Base-by-base conservation (phyloP, 37 sponge, comb jelly and placozoan genomes). In the Aphrocallistes beatrix region DNA sequence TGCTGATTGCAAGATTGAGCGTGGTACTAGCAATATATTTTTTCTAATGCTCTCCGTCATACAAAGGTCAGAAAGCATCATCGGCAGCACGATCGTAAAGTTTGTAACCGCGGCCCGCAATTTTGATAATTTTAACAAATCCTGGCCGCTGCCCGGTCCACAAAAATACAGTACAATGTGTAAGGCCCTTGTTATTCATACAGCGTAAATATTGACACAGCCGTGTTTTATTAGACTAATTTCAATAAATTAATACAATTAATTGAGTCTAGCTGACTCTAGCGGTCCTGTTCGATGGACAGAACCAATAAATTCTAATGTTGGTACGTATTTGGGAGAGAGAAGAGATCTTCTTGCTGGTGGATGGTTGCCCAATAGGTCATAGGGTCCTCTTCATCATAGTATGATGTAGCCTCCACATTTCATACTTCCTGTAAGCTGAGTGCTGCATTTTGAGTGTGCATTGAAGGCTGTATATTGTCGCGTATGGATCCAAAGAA, bases 251-350 rank as follows among this genome's bases (percentile, higher is more conserved):
- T 8, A 60, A 13, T 28, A 3, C 10, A 47, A 47, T 47, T 60
- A 19, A 13, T 13, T 60, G 34, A 60, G 3, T 60, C 34, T 60
- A 60, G 75, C 75, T 25, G 75, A 60, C 75, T 32, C 75, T 30
- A 60, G 34, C 45, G n/a, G n/a, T n/a, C n/a, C n/a, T n/a, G n/a
- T n/a, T 42, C 45, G 75, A 60, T 60, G 34, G n/a, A 30, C 21
- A 60, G 34, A 21, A 60, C 6, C 25, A 60, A 60, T 60, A 60
- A 32, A 60, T 60, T 60, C 10, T 60, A 60, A 60, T 60, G 32
- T 30, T 60, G 75, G n/a, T 13, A 60, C 75, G 75, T 60, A 60
- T 60, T 60, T 60, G 75, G 75, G 75, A 19, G 75, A 28, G 34
- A 60, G 75, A 60, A 60, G 21, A 13, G 75, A 60, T 21, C n/a